Evolutionary conservation across 1,140 invertebrate species (phyloP), one percentile per base, ranked within the genome.

Genomic region (Hylyphantes graminicola): DNA sequence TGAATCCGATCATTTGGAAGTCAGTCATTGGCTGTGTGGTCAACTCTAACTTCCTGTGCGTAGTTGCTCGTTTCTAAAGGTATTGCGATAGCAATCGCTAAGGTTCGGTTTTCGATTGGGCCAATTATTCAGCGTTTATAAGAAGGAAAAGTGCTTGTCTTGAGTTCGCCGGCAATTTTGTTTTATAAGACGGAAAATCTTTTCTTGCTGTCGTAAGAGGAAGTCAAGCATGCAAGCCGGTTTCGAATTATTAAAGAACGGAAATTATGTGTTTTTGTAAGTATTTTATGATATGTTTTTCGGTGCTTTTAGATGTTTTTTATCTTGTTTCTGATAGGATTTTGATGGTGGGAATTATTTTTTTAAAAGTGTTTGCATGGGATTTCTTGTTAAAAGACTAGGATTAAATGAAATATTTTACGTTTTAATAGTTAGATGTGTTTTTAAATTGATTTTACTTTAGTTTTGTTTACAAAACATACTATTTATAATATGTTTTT

Each of bases 1-100:
- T 35, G 54, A 63, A 61, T 35, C 53, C n/a, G 68, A 15, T 83
- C 12, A 21, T 61, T 51, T 21, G 61, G 21, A 64, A 61, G n/a
- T 54, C 59, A 50, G 51, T 57, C 79, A 81, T 81, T 81, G n/a
- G 80, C 53, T 75, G 48, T 57, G 80, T 75, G 80, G 67, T 80
- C 35, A 35, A 35, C 35, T 35, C 35, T 5, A 35, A 35, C 77
- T 50, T 67, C 54, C 67, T 59, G 68, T 57, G 53, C 68, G 74
- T 76, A 17, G 64, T 63, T 59, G 61, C 57, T 59, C 35, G 74
- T 35, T 76, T 59, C 21, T 63, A 70, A 70, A 70, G 68, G 68
- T 70, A 35, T 70, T 54, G 68, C 51, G 68, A 53, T 70, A 53
- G 19, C 50, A 70, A 51, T 70, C 74, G 17, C 73, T 63, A 35